Percentiles rank a stretch among this genome's conserved stretches.
phyloP scores from a whole-genome alignment of 2,113 vertebrate species.

The Hippocampus abdominalis region DNA sequence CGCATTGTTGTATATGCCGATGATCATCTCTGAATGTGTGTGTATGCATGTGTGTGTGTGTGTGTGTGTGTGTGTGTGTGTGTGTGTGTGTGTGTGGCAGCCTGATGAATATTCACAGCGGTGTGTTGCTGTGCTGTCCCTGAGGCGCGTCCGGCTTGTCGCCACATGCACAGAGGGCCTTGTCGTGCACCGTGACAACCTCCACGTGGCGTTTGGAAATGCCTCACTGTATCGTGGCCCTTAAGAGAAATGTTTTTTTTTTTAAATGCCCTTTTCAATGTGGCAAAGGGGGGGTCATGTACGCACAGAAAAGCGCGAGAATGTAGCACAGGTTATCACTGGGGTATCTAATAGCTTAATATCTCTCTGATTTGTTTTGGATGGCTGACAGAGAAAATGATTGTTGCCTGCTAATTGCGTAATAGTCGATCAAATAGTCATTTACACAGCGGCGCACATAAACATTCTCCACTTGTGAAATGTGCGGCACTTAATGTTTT shows the following conservation, averaged over 20 bases:
- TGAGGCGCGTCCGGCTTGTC: slow-evolving; percentile 48
- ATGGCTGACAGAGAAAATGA: slow-evolving; percentile 36
- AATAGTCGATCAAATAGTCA: slow-evolving; percentile 49
- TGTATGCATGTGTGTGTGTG: slow-evolving; percentile 8
- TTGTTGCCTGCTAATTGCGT: slow-evolving; percentile 44
- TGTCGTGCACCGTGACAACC: slow-evolving; percentile 22
- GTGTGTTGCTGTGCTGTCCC: slow-evolving; percentile 47
- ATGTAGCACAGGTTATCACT: slow-evolving; percentile 3
- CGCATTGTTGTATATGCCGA: slow-evolving; percentile 51
- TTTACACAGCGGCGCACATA: slow-evolving; percentile 26
- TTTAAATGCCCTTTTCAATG: slow-evolving; percentile 21
- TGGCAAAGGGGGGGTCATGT: slow-evolving; percentile 12
- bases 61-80: slow-evolving; percentile 15
- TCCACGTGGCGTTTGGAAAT: slow-evolving; percentile 4
- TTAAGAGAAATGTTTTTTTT: too few species aligned
- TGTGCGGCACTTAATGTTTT: slow-evolving; percentile 37
- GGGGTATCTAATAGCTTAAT: slow-evolving; percentile 16
- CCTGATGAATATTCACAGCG: slow-evolving; percentile 59
- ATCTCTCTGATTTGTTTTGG: slow-evolving; percentile 46
- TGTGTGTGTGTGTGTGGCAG: slow-evolving; percentile 7
- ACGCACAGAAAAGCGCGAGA: neutral
- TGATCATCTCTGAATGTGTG: slow-evolving; percentile 20
- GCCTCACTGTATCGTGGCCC: slow-evolving; percentile 1
- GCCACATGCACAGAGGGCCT: slow-evolving; percentile 33
- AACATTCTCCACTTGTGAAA: slow-evolving; percentile 26